Conservation (phyloP, 1,140 invertebrate genomes). For the Drosophila paulistorum region DNA sequence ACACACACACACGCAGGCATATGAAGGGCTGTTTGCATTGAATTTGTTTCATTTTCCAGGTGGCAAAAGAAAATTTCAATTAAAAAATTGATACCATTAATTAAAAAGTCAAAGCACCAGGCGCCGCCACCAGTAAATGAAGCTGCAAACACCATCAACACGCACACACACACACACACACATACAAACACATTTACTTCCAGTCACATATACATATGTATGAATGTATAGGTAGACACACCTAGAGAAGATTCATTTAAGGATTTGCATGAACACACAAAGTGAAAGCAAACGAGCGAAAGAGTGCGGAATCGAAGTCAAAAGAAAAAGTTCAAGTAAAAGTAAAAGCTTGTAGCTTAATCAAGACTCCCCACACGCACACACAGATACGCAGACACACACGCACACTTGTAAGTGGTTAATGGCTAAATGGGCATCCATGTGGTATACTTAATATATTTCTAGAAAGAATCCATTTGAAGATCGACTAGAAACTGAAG, state of each 20-base stretch:
- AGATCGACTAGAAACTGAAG: too few species aligned
- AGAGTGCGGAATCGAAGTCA: not conserved
- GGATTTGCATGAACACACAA: conserved; percentile 23
- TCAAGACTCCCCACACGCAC: conserved; percentile 1
- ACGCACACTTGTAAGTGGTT: not conserved
- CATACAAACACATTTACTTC: not conserved
- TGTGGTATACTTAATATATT: not conserved
- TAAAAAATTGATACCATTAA: conserved; percentile 32
- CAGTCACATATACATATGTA: not conserved
- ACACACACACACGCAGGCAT: not conserved
- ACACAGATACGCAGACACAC: not conserved
- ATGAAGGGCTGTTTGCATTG: conserved; percentile 15
- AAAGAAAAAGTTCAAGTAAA: conserved; percentile 4
- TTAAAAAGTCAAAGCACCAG: conserved; percentile 30
- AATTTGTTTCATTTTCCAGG: conserved; percentile 19
- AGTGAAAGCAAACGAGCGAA: conserved; percentile 14
- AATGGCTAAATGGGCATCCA: not conserved
- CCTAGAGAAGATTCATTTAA: not conserved
- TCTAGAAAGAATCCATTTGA: too few species aligned
- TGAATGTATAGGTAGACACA: not conserved
- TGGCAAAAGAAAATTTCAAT: conserved; percentile 27
- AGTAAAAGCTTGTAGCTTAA: conserved; percentile 13
- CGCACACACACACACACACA: conserved; percentile 1
- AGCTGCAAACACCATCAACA: conserved; percentile 1
- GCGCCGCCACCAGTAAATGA: not conserved